phyloP scores from a whole-genome alignment of 2,797 vertebrate genomes.

The Arrhamphus sclerolepis region DNA sequence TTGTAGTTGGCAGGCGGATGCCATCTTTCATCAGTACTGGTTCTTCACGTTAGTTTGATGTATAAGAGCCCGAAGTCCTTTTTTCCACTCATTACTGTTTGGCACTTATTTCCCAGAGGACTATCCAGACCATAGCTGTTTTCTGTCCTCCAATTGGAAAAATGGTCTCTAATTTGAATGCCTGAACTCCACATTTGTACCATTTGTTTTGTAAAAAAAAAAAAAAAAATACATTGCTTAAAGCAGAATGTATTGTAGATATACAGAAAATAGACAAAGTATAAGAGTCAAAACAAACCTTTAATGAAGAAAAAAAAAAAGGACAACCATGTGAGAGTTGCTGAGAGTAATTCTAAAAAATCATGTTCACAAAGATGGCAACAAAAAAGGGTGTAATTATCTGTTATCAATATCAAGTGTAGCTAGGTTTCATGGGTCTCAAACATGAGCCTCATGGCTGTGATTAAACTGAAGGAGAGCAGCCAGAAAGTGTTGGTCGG shows the following conservation, averaged over 20 bases:
- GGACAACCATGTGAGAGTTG: neutral
- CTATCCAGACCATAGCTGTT: neutral
- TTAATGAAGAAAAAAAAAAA: constrained; percentile 2
- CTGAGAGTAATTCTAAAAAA: neutral
- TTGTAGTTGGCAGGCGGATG: too few relatives aligned
- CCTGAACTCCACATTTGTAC: neutral
- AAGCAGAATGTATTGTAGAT: too few relatives aligned
- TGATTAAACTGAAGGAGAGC: neutral
- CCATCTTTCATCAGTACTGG: too few relatives aligned
- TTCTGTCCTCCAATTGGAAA: neutral
- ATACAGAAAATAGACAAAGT: too few relatives aligned
- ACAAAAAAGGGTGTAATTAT: neutral
- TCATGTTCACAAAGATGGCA: constrained; percentile 4
- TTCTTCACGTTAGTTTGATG: too few relatives aligned
- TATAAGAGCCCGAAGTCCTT: neutral
- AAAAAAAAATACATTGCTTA: too few relatives aligned
- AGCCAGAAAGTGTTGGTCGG: neutral
- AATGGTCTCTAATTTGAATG: neutral
- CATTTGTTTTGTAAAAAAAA: too few relatives aligned
- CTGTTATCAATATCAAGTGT: constrained; percentile 17
- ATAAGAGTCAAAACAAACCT: too few relatives aligned
- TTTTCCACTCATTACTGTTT: neutral
- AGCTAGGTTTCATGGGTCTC: constrained; percentile 19
- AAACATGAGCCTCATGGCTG: constrained; percentile 3
- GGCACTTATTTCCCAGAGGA: neutral